Evolutionary conservation across 2,113 vertebrate genomes (phyloP).

Genomic region (Podocnemis expansa): DNA sequence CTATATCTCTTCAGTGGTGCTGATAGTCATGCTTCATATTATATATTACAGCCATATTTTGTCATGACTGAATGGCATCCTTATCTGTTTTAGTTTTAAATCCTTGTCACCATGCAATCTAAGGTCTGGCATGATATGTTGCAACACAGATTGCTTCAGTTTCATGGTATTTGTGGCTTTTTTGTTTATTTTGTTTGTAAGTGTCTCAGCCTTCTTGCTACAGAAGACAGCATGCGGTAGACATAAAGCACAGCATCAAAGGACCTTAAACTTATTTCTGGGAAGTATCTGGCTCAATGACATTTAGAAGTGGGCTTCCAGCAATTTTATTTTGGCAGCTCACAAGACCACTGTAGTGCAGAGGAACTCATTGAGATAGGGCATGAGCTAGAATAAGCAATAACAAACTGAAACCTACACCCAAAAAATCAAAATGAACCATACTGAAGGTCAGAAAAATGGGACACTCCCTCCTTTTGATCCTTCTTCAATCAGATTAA

Average conservation of each 20-base stretch:
- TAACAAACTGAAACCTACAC: neutral
- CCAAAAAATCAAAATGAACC: neutral
- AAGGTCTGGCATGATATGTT: neutral
- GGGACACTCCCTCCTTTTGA: rapidly evolving
- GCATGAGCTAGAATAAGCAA: neutral
- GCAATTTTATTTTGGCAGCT: neutral
- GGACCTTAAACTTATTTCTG: neutral
- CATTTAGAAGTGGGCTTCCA: neutral
- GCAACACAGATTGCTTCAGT: neutral
- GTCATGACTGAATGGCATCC: neutral
- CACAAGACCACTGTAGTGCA: neutral
- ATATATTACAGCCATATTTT: rapidly evolving
- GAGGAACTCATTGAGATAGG: neutral
- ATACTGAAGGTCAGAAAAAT: neutral
- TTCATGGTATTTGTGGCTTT: neutral
- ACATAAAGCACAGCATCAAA: neutral
- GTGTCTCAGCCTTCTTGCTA: neutral
- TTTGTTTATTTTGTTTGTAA: neutral
- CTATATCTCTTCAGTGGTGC: neutral
- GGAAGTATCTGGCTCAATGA: neutral
- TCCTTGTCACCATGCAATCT: neutral
- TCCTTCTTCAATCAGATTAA: neutral
- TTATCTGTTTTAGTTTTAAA: neutral
- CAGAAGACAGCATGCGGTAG: neutral
- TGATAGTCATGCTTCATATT: neutral